Evolutionary conservation across 1,140 invertebrate species (phyloP), one percentile per base, ranked within the genome.

Genomic region (Drosophila obscura): DNA sequence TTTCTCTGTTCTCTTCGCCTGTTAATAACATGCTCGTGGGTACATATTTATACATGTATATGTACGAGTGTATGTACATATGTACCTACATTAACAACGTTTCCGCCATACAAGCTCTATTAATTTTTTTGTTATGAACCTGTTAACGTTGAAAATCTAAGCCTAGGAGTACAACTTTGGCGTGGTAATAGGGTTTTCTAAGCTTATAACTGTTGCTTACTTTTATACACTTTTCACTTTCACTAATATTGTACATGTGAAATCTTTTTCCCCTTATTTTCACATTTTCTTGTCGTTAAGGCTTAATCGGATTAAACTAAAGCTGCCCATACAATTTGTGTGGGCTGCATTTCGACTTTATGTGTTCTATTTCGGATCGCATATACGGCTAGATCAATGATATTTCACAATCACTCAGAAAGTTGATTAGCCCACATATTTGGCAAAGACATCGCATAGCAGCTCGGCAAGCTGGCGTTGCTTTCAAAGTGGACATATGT

Each of bases 121-220:
- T 71, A n/a, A 58, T 58, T 71, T 24, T 24, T 24, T 71, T 69
- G 51, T 58, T 71, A 73, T 75, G 61, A 49, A 44, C 71, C 72
- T 74, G 46, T 65, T 69, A 69, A 49, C 49, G 35, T 24, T 26
- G n/a, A 26, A 26, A 51, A 51, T 15, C 5, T 39, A 11, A 68
- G 35, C 35, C 11, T 11, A 39, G 4, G 11, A 39, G 35, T 39
- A 39, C 11, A 71, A 49, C 19, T 45, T 39, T 41, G 19, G 45
- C 41, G 48, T 57, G 46, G 45, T 66, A 77, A 60, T 73, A 56
- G 57, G 26, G 31, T 51, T 80, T 61, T 66, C 59, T 63, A 67
- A 67, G 62, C 57, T 80, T 75, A 77, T 85, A 80, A 84, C 73
- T 80, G 80, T 84, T 75, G 67, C 58, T 71, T 60, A 58, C 77